Evolutionary conservation across 2,888 invertebrate genomes (phyloP), one percentile per base, ranked within the genome.

Genomic region (Campaea margaritaria): DNA sequence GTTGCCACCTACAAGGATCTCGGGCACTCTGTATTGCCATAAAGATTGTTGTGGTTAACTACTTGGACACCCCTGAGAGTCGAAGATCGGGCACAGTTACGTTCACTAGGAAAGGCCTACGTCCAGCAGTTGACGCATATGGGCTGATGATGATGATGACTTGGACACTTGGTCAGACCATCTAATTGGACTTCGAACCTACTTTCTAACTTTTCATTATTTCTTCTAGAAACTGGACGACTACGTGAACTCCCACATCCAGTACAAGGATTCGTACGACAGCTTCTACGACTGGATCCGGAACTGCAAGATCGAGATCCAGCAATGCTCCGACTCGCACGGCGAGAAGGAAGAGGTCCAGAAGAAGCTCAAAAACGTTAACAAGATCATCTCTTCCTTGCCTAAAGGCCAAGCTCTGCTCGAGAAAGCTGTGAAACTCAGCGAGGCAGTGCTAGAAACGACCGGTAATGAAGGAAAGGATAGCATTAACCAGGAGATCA

Each of bases 261-360:
- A 96, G 73, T 98, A 97, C 86, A 96, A 96, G 79, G 96, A 96
- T 70, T 95, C 96, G 0, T 95, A 96, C 72, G 96, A 96, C 74
- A 96, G 95, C 73, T 96, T 97, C 58, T 95, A 96, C 57, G 98
- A 98, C 71, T 98, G 97, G 97, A 94, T 98, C 21, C 93, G 96
- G 28, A 95, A 95, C 74, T 94, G 95, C 13, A 95, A 96, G 75
- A 93, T 96, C n/a, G 96, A 96, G 68, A 94, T 97, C 28, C 97
- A 97, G 76, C 96, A 96, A 72, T 96, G 96, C 69, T 95, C 96
- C 2, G 97, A 98, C 81, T 96, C 97, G 0, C 97, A 97, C 78
- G 98, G 98, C 2, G 98, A 98, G 78, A 96, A 96, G 70, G 95
- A 95, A 49, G 94, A 94, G 53, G 95, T 96, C 0, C 93, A 95